Conservation (phyloP, 2,888 invertebrate genomes). For the Ophion slaviceki region DNA sequence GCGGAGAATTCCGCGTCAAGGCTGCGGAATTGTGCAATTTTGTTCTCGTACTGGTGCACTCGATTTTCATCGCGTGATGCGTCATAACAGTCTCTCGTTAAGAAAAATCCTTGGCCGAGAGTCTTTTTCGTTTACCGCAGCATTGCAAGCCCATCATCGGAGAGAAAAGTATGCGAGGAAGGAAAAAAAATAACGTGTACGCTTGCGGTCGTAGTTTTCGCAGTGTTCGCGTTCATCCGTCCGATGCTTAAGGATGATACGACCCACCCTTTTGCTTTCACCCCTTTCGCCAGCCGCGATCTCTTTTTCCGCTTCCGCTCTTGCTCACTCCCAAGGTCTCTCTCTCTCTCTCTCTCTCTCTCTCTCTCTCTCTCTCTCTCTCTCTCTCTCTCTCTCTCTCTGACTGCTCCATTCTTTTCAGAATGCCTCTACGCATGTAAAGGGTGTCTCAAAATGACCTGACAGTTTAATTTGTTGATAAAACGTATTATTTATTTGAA, state of each 20-base stretch:
- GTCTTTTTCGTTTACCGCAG: slow-evolving; percentile 4
- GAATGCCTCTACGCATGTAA: slow-evolving; percentile 15
- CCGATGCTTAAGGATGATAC: slow-evolving; percentile 38
- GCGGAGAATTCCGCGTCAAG: no score
- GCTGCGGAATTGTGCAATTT: no score
- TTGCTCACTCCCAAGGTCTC: slow-evolving; percentile 8
- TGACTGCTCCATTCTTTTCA: slow-evolving; percentile 34
- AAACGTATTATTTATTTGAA: no score
- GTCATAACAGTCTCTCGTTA: background rate
- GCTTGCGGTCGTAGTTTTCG: slow-evolving; percentile 45
- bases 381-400: slow-evolving; percentile 14
- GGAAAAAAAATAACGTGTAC: slow-evolving; percentile 14
- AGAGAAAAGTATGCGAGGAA: background rate
- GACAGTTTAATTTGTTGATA: background rate
- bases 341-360: slow-evolving; percentile 16
- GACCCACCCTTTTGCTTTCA: slow-evolving; percentile 31
- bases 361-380: slow-evolving; percentile 16
- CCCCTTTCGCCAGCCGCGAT: slow-evolving; percentile 39
- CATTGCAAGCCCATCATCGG: background rate
- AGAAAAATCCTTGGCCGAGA: background rate
- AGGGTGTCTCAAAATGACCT: background rate
- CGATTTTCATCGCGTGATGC: background rate
- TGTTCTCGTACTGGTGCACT: no score
- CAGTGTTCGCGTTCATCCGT: slow-evolving; percentile 53
- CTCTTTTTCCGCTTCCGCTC: slow-evolving; percentile 22